Evolutionary conservation across 1,140 invertebrate genomes (phyloP).

Genomic region (Dysdera silvatica): DNA sequence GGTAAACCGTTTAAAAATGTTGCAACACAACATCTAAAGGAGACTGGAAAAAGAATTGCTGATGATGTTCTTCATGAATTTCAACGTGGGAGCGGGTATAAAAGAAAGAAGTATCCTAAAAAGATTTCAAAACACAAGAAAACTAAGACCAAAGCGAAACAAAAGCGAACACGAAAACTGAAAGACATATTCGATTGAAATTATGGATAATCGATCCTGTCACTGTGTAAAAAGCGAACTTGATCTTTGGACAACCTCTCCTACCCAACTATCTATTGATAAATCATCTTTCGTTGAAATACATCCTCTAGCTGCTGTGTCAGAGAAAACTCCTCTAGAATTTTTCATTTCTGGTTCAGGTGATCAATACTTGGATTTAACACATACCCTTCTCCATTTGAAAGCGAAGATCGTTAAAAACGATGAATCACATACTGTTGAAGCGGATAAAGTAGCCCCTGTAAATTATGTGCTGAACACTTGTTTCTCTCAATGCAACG

Average conservation of each 20-base stretch:
- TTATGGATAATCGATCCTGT: background rate
- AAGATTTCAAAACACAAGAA: background rate
- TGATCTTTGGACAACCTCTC: background rate
- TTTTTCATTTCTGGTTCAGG: slow-evolving; percentile 7
- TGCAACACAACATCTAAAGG: background rate
- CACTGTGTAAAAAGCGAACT: slow-evolving; percentile 5
- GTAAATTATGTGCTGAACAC: slow-evolving; percentile 17
- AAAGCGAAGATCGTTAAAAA: slow-evolving; percentile 6
- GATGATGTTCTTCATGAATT: slow-evolving; percentile 4
- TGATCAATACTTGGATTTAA: slow-evolving; percentile 11
- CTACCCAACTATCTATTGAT: background rate
- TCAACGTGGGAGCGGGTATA: slow-evolving; percentile 5
- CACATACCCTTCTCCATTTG: background rate
- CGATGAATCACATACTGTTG: background rate
- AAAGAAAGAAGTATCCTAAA: too few relatives aligned
- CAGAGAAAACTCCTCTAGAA: background rate
- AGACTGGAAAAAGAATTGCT: background rate
- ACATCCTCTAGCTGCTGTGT: background rate
- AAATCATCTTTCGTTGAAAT: background rate
- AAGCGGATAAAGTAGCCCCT: background rate
- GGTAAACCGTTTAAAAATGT: background rate
- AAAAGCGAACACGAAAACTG: background rate
- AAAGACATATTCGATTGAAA: background rate
- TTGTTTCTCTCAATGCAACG: background rate
- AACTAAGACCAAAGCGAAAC: background rate